Evolutionary conservation across 2,113 vertebrate species (phyloP), one percentile per base, ranked within the genome.

Genomic region (Ondatra zibethicus): DNA sequence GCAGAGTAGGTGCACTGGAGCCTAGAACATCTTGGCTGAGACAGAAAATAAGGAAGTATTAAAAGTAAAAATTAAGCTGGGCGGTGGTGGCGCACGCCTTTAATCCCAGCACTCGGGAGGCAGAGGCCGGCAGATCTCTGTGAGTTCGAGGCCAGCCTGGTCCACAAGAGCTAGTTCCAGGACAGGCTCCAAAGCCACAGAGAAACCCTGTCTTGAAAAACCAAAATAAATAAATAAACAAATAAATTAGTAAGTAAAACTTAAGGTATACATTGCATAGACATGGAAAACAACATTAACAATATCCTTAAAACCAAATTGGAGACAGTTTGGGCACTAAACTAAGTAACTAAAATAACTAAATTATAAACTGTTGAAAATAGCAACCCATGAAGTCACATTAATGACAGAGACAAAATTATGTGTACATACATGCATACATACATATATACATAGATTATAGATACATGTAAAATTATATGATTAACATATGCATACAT

Each of bases 271-370:
- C 17, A 17, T 31, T 55, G 29, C 55, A 68, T 75, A 58, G 47
- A 91, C 33, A n/a, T 45, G 12, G 68, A 47, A 36, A 45, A 66
- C 58, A 95, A 25, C 9, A 76, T 80, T 68, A 93, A 86, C 55
- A 25, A 42, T 36, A 36, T 80, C 21, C 66, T 80, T 58, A 8
- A 89, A 45, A 47, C n/a, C 52, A 93, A 93, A 92, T 36, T 12
- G 70, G 63, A 50, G 68, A 80, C 63, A 80, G 42, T 47, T 78
- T 66, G 39, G 88, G 39, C 13, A 72, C 39, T 50, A 81, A 96
- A 92, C 42, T 92, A 84, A 76, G 39, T 89, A 89, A 93, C 94
- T 84, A 84, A 2, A 91, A 61, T 86, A 92, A 86, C 68, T 89
- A 82, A 78, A 42, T 12, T 84, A 91, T 31, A 92, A 72, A 78